Conservation (phyloP, 2,797 vertebrate species). For the Xenentodon cancila region DNA sequence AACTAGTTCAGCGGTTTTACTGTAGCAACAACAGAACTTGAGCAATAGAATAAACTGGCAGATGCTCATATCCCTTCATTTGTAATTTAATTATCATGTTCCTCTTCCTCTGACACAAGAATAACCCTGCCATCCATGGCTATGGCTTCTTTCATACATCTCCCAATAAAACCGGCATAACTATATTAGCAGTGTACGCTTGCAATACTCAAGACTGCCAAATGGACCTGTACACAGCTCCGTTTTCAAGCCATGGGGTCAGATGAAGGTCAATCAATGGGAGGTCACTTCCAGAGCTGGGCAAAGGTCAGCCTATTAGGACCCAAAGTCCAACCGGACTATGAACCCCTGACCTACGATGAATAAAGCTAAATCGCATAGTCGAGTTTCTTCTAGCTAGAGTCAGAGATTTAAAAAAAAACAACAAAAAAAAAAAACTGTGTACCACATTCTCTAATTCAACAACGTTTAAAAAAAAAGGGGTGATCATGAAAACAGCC, state of each 20-base stretch:
- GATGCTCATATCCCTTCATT: conserved; percentile 68
- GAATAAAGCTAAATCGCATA: conserved; percentile 56
- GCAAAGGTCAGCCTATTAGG: conserved; percentile 73
- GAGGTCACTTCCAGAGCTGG: conserved; percentile 71
- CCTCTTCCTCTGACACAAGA: conserved; percentile 85
- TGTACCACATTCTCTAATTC: conserved; percentile 19
- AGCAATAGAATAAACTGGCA: conserved; percentile 58
- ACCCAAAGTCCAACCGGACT: conserved; percentile 47
- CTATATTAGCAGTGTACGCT: conserved; percentile 90
- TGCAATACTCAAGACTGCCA: conserved; percentile 85
- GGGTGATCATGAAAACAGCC: conserved; percentile 28
- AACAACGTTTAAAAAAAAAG: conserved; percentile 1
- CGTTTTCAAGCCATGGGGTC: conserved; percentile 73
- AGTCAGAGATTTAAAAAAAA: conserved; percentile 7
- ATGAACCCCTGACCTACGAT: conserved; percentile 50
- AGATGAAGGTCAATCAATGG: conserved; percentile 82
- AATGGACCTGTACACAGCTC: conserved; percentile 54
- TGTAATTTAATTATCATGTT: conserved; percentile 85
- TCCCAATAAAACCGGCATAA: conserved; percentile 91
- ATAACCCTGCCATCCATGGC: conserved; percentile 86
- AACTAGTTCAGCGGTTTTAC: conserved; percentile 38
- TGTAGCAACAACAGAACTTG: conserved; percentile 38
- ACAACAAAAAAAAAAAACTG: conserved; percentile 25
- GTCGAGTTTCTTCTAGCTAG: conserved; percentile 36
- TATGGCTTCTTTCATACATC: conserved; percentile 87